Base-by-base conservation (phyloP, 2,113 vertebrate species). In the Malurus alboscapulatus region DNA sequence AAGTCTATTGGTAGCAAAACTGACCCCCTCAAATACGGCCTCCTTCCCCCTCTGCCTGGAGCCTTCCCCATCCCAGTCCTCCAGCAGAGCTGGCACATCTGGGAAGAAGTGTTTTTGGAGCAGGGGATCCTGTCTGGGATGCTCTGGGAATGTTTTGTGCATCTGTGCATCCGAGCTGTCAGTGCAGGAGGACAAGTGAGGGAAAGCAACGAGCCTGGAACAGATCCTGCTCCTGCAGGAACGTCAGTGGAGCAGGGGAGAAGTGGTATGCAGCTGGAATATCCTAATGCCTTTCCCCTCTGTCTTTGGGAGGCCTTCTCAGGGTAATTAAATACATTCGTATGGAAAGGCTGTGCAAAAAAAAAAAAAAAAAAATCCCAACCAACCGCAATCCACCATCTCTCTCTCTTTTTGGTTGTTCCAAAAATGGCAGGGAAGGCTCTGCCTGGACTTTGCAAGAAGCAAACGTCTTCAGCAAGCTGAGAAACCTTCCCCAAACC, bases 271-370 rank as follows among this genome's bases (percentile, higher is more conserved):
- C 53, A 68, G 77, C 55, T 54, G 2, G 79, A 69, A 54, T 44
- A 59, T 57, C 87, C 88, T 94, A 53, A 80, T 94, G 91, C 69
- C 57, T 92, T 94, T 79, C 87, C 90, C 87, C 87, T 91, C 80
- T 91, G 89, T 90, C 81, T 90, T 8, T 95, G 94, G 83, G 90
- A 96, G 90, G 95, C 84, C 88, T 95, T 87, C 84, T 73, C 47
- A n/a, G 85, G 83, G 91, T 92, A 67, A 97, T 95, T 82, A 84
- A 95, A 87, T 58, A 34, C 65, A 38, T 90, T 94, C 58, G n/a
- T 68, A 58, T 34, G 73, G 90, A 79, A 88, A 74, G 32, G 54
- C 81, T 68, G 66, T 30, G 53, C 44, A 59, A 83, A 57, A 66
- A 51, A 74, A 71, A 59, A 57, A 26, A 34, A 42, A 57, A 87